Base-by-base conservation (phyloP, 2,888 invertebrate genomes). In the Pyrochroa serraticornis region DNA sequence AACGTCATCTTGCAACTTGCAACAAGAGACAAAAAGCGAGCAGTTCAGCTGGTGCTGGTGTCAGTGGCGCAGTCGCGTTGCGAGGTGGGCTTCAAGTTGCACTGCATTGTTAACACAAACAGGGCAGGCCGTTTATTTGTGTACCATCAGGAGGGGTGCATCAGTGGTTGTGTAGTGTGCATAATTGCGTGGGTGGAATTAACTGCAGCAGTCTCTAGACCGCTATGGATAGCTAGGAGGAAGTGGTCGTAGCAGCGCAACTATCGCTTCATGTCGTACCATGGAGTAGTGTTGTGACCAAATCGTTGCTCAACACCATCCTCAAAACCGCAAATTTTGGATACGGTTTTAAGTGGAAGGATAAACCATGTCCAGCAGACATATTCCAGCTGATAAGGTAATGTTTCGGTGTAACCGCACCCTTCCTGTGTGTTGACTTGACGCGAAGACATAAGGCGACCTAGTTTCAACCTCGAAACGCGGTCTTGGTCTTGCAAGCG, bases 341-440 rank as follows among this genome's bases (percentile, higher is more conserved):
- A 60, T 63, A 62, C 47, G 46, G 44, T 43, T 45, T 45, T 47
- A 58, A 34, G 35, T 44, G 49, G 44, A 55, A 32, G 81, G 81
- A 79, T 79, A 80, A 80, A 82, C 82, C 81, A 89, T 89, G 89
- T 88, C 89, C 82, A 86, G 86, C 79, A 89, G 90, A 83, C 89
- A 88, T 82, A 87, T 90, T 83, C 90, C 91, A 80, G 88, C 90
- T 81, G 90, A 91, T 84, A 91, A 91, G 90, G 91, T 90, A 82
- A 82, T 47, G 68, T 65, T 67, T 69, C 66, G 63, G 60, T 80
- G 41, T 78, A 86, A 86, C 76, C 77, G 76, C 76, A 75, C 77
- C 76, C 76, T 75, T 73, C 67, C 63, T 65, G 64, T 68, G 54
- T 47, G 33, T 43, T 35, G 42, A 35, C 64, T 69, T 65, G 63